phyloP scores from a whole-genome alignment of 2,113 vertebrate species.

The Burhinus oedicnemus region DNA sequence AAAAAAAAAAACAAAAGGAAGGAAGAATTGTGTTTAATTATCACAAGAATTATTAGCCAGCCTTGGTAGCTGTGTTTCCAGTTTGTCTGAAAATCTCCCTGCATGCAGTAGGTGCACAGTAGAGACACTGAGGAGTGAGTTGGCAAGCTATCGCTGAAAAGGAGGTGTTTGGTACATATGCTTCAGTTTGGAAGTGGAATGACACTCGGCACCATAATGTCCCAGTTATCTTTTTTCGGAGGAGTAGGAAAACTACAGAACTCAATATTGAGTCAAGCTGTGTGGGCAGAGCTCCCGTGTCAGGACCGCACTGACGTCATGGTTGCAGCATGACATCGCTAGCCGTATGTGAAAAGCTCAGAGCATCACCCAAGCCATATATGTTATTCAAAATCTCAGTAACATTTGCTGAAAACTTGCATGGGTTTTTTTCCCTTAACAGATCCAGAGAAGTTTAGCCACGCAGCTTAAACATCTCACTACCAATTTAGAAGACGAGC shows the following conservation, averaged over 20 bases:
- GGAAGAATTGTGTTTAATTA: neutral
- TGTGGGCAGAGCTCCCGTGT: neutral
- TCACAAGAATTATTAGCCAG: neutral
- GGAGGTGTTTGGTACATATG: slow-evolving; percentile 34
- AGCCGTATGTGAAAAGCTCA: neutral
- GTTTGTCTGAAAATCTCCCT: neutral
- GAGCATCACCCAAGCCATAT: neutral
- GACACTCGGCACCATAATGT: neutral
- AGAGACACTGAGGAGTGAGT: neutral
- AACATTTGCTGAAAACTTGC: neutral
- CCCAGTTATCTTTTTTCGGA: slow-evolving; percentile 28
- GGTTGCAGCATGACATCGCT: neutral
- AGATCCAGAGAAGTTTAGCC: neutral
- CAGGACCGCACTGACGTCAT: accelerated
- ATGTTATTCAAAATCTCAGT: neutral
- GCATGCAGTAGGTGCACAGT: neutral
- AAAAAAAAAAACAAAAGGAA: neutral
- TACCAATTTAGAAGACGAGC: neutral
- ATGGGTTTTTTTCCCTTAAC: neutral
- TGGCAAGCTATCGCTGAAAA: neutral
- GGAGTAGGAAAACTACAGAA: slow-evolving; percentile 13
- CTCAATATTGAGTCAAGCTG: neutral
- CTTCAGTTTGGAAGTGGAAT: neutral
- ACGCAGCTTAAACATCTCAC: neutral
- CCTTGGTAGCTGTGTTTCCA: neutral